phyloP scores from a whole-genome alignment of 2,797 vertebrate species.

The Paratrypauchen microcephalus region DNA sequence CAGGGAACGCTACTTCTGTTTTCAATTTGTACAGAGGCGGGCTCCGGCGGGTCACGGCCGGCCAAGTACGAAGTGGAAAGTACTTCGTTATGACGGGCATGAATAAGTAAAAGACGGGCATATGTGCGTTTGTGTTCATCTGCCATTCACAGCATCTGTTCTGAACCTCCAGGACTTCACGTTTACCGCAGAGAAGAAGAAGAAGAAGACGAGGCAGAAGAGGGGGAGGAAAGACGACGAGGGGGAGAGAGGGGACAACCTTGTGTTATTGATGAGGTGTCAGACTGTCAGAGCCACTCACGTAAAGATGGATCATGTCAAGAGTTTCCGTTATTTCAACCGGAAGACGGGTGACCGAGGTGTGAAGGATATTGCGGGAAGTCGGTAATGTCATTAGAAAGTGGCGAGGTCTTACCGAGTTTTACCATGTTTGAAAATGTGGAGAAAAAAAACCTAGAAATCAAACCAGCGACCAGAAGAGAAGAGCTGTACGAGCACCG shows the following conservation, averaged over 20 bases:
- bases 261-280: conserved; percentile 43
- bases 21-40: too few species aligned
- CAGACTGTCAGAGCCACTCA: conserved; percentile 4
- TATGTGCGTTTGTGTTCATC: conserved; percentile 58
- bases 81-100: conserved; percentile 64
- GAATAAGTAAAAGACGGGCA: conserved; percentile 66
- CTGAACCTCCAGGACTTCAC: conserved; percentile 29
- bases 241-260: not conserved
- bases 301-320: not conserved
- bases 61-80: not conserved
- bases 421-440: too few species aligned
- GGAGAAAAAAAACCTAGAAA: too few species aligned
- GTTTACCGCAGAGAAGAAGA: not conserved
- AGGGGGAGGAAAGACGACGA: not conserved
- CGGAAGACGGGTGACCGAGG: not conserved
- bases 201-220: too few species aligned
- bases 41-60: not conserved
- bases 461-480: too few species aligned
- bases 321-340: not conserved
- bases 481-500: too few species aligned
- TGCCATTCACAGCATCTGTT: conserved; percentile 72
- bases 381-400: too few species aligned
- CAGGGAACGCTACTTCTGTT: not conserved
- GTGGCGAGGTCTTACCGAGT: too few species aligned
- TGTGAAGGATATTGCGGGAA: not conserved